A percentile compares a stretch with the other conserved stretches of the same genome.
Conservation (phyloP, 2,797 vertebrate genomes). For the Sebastiscus albofasciatus region DNA sequence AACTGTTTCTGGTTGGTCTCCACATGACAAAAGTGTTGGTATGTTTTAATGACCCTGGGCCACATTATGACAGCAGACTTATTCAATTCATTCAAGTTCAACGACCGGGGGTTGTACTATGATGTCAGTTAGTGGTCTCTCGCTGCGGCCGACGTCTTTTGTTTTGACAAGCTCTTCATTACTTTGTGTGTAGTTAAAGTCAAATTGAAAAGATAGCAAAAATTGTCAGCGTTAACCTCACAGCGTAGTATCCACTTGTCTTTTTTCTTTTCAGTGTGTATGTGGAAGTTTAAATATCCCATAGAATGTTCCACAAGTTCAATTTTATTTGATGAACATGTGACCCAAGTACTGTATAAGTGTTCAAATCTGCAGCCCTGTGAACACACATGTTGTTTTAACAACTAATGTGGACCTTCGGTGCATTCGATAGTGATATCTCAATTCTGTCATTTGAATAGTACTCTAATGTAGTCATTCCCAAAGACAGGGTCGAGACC, state of each 20-base stretch:
- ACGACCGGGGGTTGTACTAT: slow-evolving; percentile 1
- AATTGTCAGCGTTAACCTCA: neutral
- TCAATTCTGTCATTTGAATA: neutral
- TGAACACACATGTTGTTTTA: neutral
- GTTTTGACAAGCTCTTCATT: slow-evolving; percentile 1
- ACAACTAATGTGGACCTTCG: neutral
- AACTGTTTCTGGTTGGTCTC: slow-evolving; percentile 51
- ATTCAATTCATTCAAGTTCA: slow-evolving; percentile 42
- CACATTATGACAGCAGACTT: slow-evolving; percentile 51
- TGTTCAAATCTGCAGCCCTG: neutral
- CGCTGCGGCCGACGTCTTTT: neutral
- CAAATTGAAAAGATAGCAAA: neutral
- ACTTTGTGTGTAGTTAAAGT: neutral
- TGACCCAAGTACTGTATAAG: neutral
- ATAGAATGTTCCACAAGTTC: neutral
- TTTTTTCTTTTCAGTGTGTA: neutral
- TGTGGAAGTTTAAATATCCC: neutral
- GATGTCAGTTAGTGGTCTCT: slow-evolving; percentile 43
- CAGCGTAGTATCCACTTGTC: neutral
- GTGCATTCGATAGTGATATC: neutral
- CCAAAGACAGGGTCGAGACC: too few relatives aligned
- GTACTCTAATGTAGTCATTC: too few relatives aligned
- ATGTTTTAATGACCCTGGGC: slow-evolving; percentile 48
- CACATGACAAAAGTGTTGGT: slow-evolving; percentile 58
- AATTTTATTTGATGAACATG: neutral